These are phyloP conservation scores for Eira barbara DNA, from an alignment of 2,113 vertebrate species.

Conservation along the genomic window DNA sequence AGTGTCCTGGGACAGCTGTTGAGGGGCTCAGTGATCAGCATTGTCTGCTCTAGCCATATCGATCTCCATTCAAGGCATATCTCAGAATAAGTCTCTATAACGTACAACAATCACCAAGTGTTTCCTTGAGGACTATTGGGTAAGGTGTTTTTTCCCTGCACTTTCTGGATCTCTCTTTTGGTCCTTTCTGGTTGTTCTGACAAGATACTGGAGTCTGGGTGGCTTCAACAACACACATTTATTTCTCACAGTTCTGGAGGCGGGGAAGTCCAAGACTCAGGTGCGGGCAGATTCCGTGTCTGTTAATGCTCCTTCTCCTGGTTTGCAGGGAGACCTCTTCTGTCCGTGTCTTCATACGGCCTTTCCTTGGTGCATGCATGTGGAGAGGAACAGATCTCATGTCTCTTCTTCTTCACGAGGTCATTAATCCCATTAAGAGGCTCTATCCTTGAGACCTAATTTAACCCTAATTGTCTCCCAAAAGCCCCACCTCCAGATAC, in stretches of 20 bases:
- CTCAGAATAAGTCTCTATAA: not conserved
- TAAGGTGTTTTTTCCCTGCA: not conserved
- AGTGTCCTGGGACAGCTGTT: not conserved
- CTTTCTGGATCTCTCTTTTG: not conserved
- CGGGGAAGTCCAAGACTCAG: not conserved
- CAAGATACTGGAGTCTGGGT: not conserved
- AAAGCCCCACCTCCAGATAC: not conserved
- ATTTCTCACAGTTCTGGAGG: not conserved
- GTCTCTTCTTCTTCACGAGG: not conserved
- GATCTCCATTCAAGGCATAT: not conserved
- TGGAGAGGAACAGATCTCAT: not conserved
- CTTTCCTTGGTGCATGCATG: not conserved
- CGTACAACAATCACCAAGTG: not conserved
- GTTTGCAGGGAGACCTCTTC: not conserved
- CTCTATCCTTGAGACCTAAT: not conserved
- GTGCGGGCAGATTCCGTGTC: not conserved
- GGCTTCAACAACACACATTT: not conserved
- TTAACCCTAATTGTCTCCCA: not conserved
- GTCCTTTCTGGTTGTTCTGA: not conserved
- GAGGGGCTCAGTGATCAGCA: not conserved
- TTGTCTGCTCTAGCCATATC: not conserved
- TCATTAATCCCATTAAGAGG: not conserved
- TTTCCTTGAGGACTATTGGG: not conserved
- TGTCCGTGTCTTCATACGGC: not conserved
- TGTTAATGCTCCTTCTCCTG: not conserved